These are phyloP conservation scores for Kobus ellipsiprymnus DNA, from an alignment of 2,113 vertebrate genomes.

Conservation along the genomic window DNA sequence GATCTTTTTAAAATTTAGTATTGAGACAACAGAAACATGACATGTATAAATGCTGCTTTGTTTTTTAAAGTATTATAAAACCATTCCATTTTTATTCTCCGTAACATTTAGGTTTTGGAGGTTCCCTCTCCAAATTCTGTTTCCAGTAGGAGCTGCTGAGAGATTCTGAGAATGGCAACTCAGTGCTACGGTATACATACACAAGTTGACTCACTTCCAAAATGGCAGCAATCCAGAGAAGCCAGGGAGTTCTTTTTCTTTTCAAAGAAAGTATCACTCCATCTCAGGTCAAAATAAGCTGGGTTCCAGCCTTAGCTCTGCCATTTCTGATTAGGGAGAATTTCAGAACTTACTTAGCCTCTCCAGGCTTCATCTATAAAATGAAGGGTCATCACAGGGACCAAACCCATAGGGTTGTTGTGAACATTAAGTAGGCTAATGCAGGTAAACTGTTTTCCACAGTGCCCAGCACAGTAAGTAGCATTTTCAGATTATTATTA, in stretches of 20 bases:
- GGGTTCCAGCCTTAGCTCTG: not conserved
- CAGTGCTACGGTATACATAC: not conserved
- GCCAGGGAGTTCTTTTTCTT: constrained; percentile 4
- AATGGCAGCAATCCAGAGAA: not conserved
- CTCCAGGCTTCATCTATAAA: not conserved
- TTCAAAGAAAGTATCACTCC: not conserved
- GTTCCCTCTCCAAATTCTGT: not conserved
- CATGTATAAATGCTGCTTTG: not conserved
- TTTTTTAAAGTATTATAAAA: not conserved
- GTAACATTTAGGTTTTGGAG: not conserved
- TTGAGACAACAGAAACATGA: not conserved
- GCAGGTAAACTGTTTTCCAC: not conserved
- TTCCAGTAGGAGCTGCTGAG: not conserved
- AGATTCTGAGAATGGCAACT: not conserved
- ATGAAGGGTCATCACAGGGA: not conserved
- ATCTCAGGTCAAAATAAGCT: not conserved
- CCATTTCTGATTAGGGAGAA: not conserved
- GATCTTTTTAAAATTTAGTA: not conserved
- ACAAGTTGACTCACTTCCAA: not conserved
- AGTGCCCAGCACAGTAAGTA: not conserved
- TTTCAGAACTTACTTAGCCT: not conserved
- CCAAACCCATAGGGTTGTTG: not conserved
- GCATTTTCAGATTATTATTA: constrained; percentile 28
- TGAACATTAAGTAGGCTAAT: constrained; percentile 17
- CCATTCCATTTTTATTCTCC: not conserved